Evolutionary conservation across 2,113 vertebrate species (phyloP).

Genomic region (Fregata magnificens): DNA sequence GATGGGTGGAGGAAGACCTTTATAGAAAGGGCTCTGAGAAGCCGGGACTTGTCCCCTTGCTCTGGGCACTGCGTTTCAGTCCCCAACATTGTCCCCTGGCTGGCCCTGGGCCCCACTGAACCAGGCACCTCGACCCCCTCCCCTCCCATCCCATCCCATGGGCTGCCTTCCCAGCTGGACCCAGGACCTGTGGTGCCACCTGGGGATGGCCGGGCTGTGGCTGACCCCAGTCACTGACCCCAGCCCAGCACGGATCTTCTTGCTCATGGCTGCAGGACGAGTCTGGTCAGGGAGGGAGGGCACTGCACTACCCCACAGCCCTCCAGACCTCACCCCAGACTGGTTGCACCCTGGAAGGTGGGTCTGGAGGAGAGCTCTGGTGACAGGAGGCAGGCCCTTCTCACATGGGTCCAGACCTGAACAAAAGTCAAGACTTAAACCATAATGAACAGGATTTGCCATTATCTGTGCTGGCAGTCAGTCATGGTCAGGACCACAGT

Average conservation of each 20-base stretch:
- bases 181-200: accelerated
- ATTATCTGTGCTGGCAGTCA: neutral
- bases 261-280: accelerated
- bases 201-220: neutral
- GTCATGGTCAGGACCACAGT: accelerated
- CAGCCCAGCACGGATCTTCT: neutral
- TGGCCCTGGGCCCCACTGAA: neutral
- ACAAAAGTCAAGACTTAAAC: neutral
- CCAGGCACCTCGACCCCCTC: accelerated
- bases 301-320: too few relatives aligned
- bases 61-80: neutral
- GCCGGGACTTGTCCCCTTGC: accelerated
- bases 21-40: neutral
- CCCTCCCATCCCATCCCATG: too few relatives aligned
- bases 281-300: neutral
- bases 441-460: neutral
- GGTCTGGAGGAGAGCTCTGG: neutral
- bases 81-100: neutral
- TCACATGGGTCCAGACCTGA: neutral
- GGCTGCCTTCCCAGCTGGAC: neutral
- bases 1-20: neutral
- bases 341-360: neutral
- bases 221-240: neutral
- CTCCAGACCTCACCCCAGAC: neutral
- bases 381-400: neutral